A percentile compares a stretch with the other conserved stretches of the same genome.
Evolutionary conservation across 2,113 vertebrate genomes (phyloP).

Genomic region (Gila orcuttii): DNA sequence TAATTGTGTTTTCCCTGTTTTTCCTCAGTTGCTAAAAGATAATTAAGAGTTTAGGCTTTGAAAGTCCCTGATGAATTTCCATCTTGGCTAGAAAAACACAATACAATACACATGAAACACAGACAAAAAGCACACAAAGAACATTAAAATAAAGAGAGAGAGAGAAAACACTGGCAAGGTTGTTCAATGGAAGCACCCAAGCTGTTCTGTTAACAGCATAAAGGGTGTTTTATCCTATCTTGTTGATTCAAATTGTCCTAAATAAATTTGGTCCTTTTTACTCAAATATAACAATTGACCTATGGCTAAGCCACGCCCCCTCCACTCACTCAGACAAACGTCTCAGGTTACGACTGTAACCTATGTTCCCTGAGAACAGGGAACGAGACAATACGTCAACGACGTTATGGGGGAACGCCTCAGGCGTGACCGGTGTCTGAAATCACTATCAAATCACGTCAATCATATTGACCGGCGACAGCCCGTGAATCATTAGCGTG

Average conservation of each 20-base stretch:
- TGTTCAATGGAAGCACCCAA: background rate
- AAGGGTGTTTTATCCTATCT: conserved; percentile 46
- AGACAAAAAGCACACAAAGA: conserved; percentile 10
- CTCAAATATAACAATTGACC: conserved; percentile 52
- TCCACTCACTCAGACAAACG: no score
- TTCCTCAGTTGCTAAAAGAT: conserved; percentile 45
- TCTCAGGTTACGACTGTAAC: no score
- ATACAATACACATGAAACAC: conserved; percentile 22
- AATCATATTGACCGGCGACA: no score
- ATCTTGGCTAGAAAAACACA: conserved; percentile 31
- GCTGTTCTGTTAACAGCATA: conserved; percentile 13
- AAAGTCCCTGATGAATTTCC: conserved; percentile 39
- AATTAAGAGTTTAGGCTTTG: conserved; percentile 41
- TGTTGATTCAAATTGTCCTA: conserved; percentile 49
- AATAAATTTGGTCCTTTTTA: conserved; percentile 53
- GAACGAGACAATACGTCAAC: no score
- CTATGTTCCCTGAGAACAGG: no score
- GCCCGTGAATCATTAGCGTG: no score
- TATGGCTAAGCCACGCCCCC: no score
- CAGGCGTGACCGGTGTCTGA: no score
- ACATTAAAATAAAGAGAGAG: background rate
- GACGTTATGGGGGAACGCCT: no score
- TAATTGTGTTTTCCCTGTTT: background rate
- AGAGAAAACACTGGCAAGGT: conserved; percentile 27
- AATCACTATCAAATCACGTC: no score